Percentiles rank a stretch among this genome's conserved stretches.
phyloP scores from a whole-genome alignment of 2,113 vertebrate species.

The Oryzias celebensis region DNA sequence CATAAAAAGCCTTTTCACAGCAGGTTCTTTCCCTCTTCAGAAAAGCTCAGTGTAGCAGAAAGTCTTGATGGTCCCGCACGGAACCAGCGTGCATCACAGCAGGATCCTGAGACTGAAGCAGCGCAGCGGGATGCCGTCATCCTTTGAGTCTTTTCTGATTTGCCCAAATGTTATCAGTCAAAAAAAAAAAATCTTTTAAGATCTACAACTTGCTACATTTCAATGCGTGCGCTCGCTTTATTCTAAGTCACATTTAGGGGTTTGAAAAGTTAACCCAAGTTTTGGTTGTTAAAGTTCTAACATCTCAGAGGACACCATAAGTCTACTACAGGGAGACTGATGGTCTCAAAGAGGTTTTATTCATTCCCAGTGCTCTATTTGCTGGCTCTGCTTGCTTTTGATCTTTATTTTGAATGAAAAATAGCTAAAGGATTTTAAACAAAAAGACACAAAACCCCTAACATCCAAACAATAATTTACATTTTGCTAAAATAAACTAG shows the following conservation, averaged over 20 bases:
- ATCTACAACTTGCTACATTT: background rate
- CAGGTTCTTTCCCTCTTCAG: background rate
- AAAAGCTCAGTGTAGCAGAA: background rate
- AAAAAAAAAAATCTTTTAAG: background rate
- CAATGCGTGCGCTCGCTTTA: no score
- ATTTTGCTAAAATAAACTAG: no score
- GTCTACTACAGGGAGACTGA: background rate
- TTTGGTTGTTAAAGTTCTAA: background rate
- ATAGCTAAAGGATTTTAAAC: no score
- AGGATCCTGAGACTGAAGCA: background rate
- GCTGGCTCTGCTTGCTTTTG: background rate
- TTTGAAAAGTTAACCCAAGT: background rate
- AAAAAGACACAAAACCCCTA: no score
- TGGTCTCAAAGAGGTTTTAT: background rate
- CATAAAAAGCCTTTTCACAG: background rate
- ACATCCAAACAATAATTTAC: no score
- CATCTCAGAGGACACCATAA: background rate
- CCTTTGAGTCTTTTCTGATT: background rate
- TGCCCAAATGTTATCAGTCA: no score
- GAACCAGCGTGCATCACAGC: background rate
- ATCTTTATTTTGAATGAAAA: no score
- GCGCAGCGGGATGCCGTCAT: background rate
- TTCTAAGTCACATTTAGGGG: no score
- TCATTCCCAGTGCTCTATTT: background rate
- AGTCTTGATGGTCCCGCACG: background rate